Evolutionary conservation across 2,888 invertebrate genomes (phyloP).

Genomic region (Melieria omissa): DNA sequence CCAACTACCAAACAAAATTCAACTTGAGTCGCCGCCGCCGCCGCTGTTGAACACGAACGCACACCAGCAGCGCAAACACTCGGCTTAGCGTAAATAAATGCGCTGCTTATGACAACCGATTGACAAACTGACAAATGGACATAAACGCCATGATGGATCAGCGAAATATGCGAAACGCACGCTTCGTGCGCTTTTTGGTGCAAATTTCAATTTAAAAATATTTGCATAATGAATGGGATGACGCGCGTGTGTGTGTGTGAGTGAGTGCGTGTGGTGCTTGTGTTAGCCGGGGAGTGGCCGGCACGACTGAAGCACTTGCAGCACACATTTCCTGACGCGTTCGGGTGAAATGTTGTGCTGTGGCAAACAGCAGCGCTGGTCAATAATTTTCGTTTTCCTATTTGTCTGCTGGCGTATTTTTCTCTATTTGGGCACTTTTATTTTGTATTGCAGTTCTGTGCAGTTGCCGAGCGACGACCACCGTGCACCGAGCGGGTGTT

Average conservation of each 20-base stretch:
- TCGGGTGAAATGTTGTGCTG: no score
- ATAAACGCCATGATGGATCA: conserved; percentile 23
- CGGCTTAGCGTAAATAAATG: conserved; percentile 17
- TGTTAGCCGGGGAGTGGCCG: conserved; percentile 5
- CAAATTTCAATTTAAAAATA: conserved; percentile 35
- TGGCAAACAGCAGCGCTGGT: no score
- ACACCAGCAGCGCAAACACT: neutral
- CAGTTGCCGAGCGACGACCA: no score
- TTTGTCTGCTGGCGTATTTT: no score
- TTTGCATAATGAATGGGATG: conserved; percentile 35
- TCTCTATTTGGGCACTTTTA: no score
- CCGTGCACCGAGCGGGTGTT: no score
- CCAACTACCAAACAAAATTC: conserved; percentile 2
- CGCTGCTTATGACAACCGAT: conserved; percentile 46
- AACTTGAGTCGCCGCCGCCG: conserved; percentile 11
- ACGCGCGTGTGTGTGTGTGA: neutral
- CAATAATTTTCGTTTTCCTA: no score
- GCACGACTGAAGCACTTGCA: neutral
- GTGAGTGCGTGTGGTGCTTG: neutral
- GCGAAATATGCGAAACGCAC: conserved; percentile 29
- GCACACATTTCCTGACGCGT: no score
- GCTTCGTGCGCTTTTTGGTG: conserved; percentile 30
- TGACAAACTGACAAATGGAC: conserved; percentile 46
- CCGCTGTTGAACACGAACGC: neutral
- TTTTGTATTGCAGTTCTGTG: no score